A percentile compares a stretch with the other conserved stretches of the same genome.
Evolutionary conservation across 2,797 vertebrate species (phyloP).

Genomic region (Iguana delicatissima): DNA sequence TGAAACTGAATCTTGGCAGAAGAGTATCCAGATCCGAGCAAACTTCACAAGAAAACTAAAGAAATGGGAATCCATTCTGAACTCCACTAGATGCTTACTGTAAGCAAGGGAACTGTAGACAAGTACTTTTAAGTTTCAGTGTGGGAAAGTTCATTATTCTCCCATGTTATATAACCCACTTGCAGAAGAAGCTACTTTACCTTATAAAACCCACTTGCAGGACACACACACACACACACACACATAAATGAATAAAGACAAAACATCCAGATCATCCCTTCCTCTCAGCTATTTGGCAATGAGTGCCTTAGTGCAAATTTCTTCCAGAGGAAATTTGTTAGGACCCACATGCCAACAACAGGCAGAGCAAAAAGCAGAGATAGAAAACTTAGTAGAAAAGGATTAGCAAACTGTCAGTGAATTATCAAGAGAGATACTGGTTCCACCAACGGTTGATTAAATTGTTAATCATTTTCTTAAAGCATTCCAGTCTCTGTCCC

Average conservation of each 20-base stretch:
- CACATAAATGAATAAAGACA: not conserved
- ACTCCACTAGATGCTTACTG: not conserved
- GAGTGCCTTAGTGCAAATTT: not conserved
- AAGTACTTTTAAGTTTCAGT: not conserved
- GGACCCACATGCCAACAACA: not conserved
- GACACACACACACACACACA: too few relatives aligned
- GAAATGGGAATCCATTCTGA: not conserved
- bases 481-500: too few relatives aligned
- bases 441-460: too few relatives aligned
- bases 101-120: not conserved
- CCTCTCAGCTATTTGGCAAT: not conserved
- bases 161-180: not conserved
- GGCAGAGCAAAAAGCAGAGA: not conserved
- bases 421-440: too few relatives aligned
- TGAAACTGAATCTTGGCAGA: not conserved
- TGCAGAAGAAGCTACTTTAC: not conserved
- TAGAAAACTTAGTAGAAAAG: too few relatives aligned
- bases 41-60: not conserved
- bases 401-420: too few relatives aligned
- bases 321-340: not conserved
- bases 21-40: too few relatives aligned
- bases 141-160: too few relatives aligned
- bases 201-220: too few relatives aligned
- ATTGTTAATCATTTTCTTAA: too few relatives aligned
- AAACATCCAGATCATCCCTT: not conserved